phyloP scores from a whole-genome alignment of 2,797 vertebrate species.

The Enteromius fasciolatus region DNA sequence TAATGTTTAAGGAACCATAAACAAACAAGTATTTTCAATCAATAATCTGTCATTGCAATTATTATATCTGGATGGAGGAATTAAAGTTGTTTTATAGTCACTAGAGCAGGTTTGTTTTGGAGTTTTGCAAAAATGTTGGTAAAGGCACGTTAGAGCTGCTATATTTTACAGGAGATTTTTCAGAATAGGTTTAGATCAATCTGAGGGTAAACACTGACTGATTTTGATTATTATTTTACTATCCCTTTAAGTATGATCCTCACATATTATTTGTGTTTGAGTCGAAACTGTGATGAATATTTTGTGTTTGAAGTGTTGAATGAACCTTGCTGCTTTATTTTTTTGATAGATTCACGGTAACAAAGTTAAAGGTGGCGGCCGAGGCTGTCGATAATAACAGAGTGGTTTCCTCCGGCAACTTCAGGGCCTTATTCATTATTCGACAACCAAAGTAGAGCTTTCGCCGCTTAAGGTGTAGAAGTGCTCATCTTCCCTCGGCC shows the following conservation, averaged over 20 bases:
- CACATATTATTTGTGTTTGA: not conserved
- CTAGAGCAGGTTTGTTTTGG: not conserved
- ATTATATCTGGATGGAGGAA: no score
- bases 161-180: not conserved
- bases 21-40: no score
- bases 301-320: constrained; percentile 10
- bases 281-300: not conserved
- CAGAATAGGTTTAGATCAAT: not conserved
- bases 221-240: not conserved
- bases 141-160: not conserved
- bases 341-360: not conserved
- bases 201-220: not conserved
- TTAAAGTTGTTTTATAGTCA: no score
- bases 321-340: not conserved
- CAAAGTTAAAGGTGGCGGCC: constrained; percentile 33
- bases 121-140: not conserved
- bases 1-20: no score
- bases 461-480: not conserved
- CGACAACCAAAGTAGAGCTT: constrained; percentile 25
- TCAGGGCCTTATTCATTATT: constrained; percentile 32
- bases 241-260: not conserved
- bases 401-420: constrained; percentile 21
- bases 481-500: constrained; percentile 29
- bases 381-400: constrained; percentile 24
- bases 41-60: no score